Conservation (phyloP, 2,113 vertebrate genomes). For the Menura novaehollandiae region DNA sequence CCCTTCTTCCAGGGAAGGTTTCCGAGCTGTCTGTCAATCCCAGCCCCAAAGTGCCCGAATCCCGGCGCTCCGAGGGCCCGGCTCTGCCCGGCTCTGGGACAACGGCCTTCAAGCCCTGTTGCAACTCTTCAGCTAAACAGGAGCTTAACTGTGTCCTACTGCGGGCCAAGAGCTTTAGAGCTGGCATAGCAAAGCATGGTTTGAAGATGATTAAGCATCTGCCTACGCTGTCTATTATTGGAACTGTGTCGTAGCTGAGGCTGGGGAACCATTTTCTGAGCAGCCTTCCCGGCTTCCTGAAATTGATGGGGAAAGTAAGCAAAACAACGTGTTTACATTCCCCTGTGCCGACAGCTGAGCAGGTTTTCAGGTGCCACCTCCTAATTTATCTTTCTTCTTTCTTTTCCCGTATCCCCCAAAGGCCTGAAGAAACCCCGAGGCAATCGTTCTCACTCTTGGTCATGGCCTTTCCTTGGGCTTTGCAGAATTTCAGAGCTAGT, state of each 20-base stretch:
- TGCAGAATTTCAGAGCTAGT: not conserved
- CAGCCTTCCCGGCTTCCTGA: not conserved
- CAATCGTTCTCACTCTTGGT: rapidly evolving
- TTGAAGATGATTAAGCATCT: slow-evolving; percentile 24
- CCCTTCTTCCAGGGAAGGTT: not conserved
- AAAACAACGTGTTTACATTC: not conserved
- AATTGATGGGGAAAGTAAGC: not conserved
- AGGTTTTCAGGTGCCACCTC: not conserved
- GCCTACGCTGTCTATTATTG: not conserved
- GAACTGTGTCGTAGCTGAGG: not conserved
- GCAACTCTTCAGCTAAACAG: not conserved
- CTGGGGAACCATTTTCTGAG: not conserved
- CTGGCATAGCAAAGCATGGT: not conserved
- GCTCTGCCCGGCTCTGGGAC: not conserved
- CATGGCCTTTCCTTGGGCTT: rapidly evolving
- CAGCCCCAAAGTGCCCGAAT: not conserved
- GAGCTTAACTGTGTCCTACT: slow-evolving; percentile 41
- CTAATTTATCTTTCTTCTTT: not conserved
- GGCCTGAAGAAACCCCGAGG: not conserved
- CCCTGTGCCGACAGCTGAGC: not conserved
- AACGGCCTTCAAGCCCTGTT: not conserved
- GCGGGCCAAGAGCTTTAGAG: not conserved
- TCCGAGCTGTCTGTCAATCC: not conserved
- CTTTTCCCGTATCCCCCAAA: not conserved
- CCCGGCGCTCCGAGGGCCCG: rapidly evolving